Evolutionary conservation across 2,888 invertebrate species (phyloP).

Genomic region (Coleophora flavipennella): DNA sequence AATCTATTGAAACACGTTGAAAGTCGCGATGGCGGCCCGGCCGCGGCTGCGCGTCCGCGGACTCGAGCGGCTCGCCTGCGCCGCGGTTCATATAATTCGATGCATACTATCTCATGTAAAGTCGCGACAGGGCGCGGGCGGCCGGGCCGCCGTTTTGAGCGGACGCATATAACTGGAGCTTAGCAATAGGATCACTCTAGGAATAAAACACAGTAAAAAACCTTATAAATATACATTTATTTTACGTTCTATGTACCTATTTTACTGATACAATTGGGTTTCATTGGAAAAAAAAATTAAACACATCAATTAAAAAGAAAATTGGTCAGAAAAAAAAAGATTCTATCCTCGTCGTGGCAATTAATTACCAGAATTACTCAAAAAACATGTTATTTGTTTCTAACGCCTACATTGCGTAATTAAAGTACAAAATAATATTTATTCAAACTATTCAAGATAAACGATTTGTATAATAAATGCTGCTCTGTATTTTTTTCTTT

Average conservation of each 20-base stretch:
- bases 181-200: too few species aligned
- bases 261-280: constrained; percentile 48
- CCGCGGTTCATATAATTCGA: too few species aligned
- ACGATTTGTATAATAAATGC: constrained; percentile 28
- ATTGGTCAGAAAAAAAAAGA: constrained; percentile 43
- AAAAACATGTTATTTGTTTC: constrained; percentile 21
- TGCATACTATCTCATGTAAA: too few species aligned
- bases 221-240: constrained; percentile 61
- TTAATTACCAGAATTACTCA: constrained; percentile 23
- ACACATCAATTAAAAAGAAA: constrained; percentile 26
- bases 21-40: too few species aligned
- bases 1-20: too few species aligned
- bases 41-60: too few species aligned
- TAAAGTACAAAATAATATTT: constrained; percentile 13
- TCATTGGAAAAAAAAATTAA: constrained; percentile 38
- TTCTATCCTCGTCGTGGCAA: constrained; percentile 49
- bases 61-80: too few species aligned
- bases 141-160: too few species aligned
- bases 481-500: constrained; percentile 12
- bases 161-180: too few species aligned
- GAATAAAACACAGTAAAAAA: constrained; percentile 34
- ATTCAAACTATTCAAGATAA: constrained; percentile 20
- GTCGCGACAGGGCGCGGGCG: too few species aligned
- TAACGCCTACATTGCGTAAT: constrained; percentile 13
- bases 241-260: constrained; percentile 40